phyloP scores from a whole-genome alignment of 2,888 invertebrate genomes.

The Nymphalis c-album region DNA sequence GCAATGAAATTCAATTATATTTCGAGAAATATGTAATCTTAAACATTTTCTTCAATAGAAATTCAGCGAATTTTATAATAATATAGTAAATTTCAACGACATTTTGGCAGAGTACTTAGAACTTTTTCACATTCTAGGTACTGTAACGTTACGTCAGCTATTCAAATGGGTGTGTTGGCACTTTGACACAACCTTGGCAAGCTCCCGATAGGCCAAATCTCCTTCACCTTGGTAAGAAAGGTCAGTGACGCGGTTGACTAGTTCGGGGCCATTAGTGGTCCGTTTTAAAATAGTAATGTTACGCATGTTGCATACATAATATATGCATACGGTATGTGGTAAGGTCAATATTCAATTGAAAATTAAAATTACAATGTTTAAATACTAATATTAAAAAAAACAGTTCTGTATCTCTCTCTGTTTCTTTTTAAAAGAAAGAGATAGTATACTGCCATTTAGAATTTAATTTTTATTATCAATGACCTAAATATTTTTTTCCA shows the following conservation, averaged over 20 bases:
- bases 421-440: too few species aligned
- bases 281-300: not conserved
- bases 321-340: not conserved
- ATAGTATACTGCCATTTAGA: too few species aligned
- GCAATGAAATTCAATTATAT: too few species aligned
- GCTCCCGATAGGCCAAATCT: conserved; percentile 48
- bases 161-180: conserved; percentile 21
- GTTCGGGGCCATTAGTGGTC: not conserved
- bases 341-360: not conserved
- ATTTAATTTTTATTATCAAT: too few species aligned
- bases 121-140: not conserved
- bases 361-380: too few species aligned
- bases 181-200: conserved; percentile 26
- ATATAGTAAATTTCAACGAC: not conserved
- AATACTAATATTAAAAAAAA: too few species aligned
- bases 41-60: not conserved
- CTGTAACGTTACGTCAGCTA: conserved; percentile 21
- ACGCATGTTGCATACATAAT: not conserved
- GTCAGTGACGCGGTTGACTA: conserved; percentile 48
- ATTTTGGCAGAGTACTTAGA: not conserved
- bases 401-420: too few species aligned
- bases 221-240: conserved; percentile 59
- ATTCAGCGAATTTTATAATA: not conserved
- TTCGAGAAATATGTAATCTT: not conserved
- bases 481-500: too few species aligned